Base-by-base conservation (phyloP, 2,888 invertebrate species). In the Mythimna pallens region DNA sequence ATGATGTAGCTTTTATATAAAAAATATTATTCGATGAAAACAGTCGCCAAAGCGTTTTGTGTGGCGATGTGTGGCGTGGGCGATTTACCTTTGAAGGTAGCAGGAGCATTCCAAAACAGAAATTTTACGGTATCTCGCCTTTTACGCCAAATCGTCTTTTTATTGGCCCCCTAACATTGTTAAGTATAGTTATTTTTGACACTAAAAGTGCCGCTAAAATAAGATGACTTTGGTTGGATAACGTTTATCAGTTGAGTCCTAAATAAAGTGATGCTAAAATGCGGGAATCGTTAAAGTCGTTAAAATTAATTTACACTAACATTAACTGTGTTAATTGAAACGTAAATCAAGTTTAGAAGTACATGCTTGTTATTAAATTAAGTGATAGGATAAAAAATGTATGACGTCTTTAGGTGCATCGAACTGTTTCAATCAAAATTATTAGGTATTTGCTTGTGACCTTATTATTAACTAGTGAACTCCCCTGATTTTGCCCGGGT, bases 61-160 rank as follows among this genome's bases (percentile, higher is more conserved):
- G 20, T 70, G n/a, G n/a, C n/a, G n/a, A n/a, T 36, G 63, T 50
- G n/a, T 9, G 17, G 76, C 57, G 85, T 86, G 75, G 85, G 86
- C 40, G 76, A 72, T 63, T 50, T 43, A 50, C 84, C 71, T 58
- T 76, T 70, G 36, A 69, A 62, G 86, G 79, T 78, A 47, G 36
- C 67, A 64, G 79, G 79, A 78, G 25, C 20, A 59, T 22, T 30
- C 79, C 81, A 74, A 74, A 84, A 66, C 47, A 64, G 81, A 73
- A 40, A 64, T 65, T 90, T 90, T 89, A 90, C 84, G 87, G 87
- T 87, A 81, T 85, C 84, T 67, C 68, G 76, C 82, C 81, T 84
- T 83, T 80, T 81, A 74, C 10, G 72, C 65, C 57, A 77, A 78
- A 82, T 71, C 69, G 84, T 61, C 62, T 58, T 82, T 75, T 78